Base-by-base conservation (phyloP, 2,888 invertebrate genomes). In the Mayetiola destructor region DNA sequence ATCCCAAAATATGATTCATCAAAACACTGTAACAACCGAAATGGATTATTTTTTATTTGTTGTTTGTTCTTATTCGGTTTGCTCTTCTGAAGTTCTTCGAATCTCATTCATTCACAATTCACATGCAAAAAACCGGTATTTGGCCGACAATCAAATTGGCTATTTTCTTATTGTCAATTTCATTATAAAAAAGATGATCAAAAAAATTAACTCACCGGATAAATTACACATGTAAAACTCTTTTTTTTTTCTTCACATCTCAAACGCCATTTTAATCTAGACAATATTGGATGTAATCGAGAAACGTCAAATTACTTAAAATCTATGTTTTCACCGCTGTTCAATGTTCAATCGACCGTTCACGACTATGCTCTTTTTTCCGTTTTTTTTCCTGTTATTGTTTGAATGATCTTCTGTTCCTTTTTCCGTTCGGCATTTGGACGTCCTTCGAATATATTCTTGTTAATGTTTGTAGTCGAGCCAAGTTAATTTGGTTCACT, bases 251-350 rank as follows among this genome's bases (percentile, higher is more conserved):
- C n/a, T n/a, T n/a, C n/a, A n/a, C n/a, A n/a, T 27, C 48, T 48
- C 27, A 48, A 48, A 48, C 48, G 48, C 48, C 48, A 48, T 48
- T 48, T 48, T 48, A 48, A 48, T 27, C 48, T 27, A 48, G 48
- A 48, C 42, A 42, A 42, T 10, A 48, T 14, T 27, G n/a, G 14
- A 48, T 27, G 48, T 16, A 48, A 14, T 16, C 27, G 48, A 42
- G 23, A 42, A 42, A 42, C 48, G 48, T 48, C 27, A 27, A 27
- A 27, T 23, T 27, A 27, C 32, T 32, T 12, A 32, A 32, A 9
- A 32, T 32, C 8, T 32, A 32, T 32, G 32, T 32, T 9, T 32
- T 8, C 12, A 12, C 32, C 8, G 8, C 12, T 32, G 6, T 32
- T 12, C 12, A 21, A 23, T 48, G 37, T 12, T 37, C 37, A 37